phyloP scores from a whole-genome alignment of 2,113 vertebrate species.

The Caracal caracal region DNA sequence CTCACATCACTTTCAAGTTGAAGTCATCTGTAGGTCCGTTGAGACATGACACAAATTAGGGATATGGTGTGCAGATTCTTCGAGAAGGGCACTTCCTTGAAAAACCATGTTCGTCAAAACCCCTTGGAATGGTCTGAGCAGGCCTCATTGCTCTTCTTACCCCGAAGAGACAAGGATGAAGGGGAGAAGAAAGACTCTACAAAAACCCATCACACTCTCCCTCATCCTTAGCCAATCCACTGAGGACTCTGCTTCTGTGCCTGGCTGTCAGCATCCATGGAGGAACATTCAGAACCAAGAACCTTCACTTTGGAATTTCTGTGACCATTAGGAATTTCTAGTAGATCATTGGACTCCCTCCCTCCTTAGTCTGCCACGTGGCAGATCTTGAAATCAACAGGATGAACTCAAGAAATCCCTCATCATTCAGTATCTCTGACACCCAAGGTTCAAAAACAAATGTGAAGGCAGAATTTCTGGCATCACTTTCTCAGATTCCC shows the following conservation, averaged over 20 bases:
- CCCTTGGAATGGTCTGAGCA: background rate
- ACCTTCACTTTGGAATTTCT: background rate
- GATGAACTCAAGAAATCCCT: background rate
- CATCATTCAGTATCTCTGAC: background rate
- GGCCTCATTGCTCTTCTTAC: background rate
- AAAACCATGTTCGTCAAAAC: background rate
- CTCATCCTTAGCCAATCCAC: background rate
- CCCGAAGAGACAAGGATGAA: background rate
- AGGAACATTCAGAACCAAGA: background rate
- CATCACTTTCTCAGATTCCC: background rate
- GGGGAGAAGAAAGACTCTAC: background rate
- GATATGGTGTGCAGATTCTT: background rate
- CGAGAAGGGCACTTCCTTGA: background rate
- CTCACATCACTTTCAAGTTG: background rate
- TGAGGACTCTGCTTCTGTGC: background rate
- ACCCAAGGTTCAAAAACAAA: background rate
- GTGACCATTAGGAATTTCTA: background rate
- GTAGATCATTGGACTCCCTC: background rate
- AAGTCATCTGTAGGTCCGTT: background rate
- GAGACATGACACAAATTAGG: background rate
- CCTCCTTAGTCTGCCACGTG: background rate
- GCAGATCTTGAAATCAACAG: background rate
- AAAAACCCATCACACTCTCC: background rate
- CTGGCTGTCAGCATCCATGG: fast-evolving
- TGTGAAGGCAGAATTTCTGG: background rate